Conservation (phyloP, 1,140 invertebrate genomes). For the Chlorops oryzae region DNA sequence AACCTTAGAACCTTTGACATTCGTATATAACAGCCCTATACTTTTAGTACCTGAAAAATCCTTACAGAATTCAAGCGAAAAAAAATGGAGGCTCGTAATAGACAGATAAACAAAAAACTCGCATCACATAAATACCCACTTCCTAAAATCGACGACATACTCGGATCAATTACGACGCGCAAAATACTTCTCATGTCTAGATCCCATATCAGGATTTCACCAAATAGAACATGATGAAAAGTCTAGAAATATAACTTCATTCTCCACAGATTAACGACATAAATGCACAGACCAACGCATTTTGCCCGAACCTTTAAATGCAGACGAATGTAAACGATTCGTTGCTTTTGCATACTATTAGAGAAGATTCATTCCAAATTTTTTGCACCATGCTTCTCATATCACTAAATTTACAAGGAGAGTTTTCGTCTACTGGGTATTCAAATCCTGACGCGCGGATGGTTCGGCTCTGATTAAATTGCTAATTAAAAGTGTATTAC, state of each 20-base stretch:
- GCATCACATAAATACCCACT: constrained; percentile 34
- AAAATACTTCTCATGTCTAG: too few species aligned
- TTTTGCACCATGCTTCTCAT: too few species aligned
- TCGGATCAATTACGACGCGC: constrained; percentile 33
- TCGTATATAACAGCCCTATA: too few species aligned
- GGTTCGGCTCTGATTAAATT: too few species aligned
- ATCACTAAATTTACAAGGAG: constrained; percentile 20
- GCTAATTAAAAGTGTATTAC: too few species aligned
- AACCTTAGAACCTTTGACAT: not conserved
- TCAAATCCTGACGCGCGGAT: too few species aligned
- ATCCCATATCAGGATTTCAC: too few species aligned
- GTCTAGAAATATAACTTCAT: not conserved
- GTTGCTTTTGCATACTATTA: constrained; percentile 30
- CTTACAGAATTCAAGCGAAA: not conserved
- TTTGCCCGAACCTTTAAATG: constrained; percentile 21
- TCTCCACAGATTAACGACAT: constrained; percentile 17
- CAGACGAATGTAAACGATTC: too few species aligned
- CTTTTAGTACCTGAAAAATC: constrained; percentile 6
- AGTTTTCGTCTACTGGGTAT: constrained; percentile 15
- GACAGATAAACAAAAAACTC: constrained; percentile 9
- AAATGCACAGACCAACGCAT: constrained; percentile 14
- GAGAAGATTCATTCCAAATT: constrained; percentile 24
- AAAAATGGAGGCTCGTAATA: constrained; percentile 16
- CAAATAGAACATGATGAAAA: constrained; percentile 49
- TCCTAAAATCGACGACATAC: too few species aligned